Base-by-base conservation (phyloP, 2,888 invertebrate genomes). In the Resseliella maxima region DNA sequence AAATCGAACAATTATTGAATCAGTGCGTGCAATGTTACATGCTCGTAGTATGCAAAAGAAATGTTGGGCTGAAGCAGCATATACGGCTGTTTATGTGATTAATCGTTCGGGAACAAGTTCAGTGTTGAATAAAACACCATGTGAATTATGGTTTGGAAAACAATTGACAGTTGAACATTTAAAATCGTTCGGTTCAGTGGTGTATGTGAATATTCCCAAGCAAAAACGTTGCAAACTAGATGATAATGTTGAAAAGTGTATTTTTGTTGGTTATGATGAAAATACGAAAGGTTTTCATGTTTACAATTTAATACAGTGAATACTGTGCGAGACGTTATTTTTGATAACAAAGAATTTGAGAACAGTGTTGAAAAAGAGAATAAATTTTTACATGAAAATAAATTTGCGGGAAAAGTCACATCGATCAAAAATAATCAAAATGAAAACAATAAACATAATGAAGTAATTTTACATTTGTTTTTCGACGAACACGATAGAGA, bases 61-160 rank as follows among this genome's bases (percentile, higher is more conserved):
- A 0, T 86, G 89, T 3, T 90, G 90, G 90, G 89, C 89, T 35
- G 90, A 90, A 88, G 89, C 90, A 0, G 88, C 89, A 0, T 87
- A 88, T 10, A 89, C 88, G 87, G 89, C 89, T 8, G 88, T 88
- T 0, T 89, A 89, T 85, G 72, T 89, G 21, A 86, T 89, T 2
- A 90, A 90, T 86, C 87, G 89, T 41, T 89, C 86, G 0, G 88
- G 89, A 3, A 41, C 41, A 12, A 89, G 88, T 2, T 89, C 88
- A 18, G 36, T 38, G 6, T 64, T 18, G 0, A 21, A n/a, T 38
- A 87, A 87, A 45, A 88, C 89, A 85, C 88, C 89, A 8, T 88
- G 87, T 87, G 89, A 90, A 87, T n/a, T 89, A 6, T 87, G 86
- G 87, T 81, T 36, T 18, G 86, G 54, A 21, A 87, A 86, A 86